phyloP scores from a whole-genome alignment of 2,797 vertebrate genomes.

The Melopsittacus undulatus region DNA sequence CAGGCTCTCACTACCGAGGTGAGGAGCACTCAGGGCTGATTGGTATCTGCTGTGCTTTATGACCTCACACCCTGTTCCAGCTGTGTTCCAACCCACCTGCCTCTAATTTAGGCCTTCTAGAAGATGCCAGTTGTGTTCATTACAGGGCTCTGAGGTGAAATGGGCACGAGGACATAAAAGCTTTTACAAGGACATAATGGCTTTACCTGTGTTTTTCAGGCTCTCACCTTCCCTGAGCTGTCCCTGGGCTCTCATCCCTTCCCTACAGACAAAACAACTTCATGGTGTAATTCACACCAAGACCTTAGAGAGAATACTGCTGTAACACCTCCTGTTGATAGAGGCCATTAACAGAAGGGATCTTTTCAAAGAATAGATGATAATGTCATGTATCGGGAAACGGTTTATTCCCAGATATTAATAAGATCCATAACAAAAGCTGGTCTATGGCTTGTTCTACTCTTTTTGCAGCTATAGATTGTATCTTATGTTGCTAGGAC shows the following conservation, averaged over 20 bases:
- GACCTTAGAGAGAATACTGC: neutral
- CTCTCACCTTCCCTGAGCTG: neutral
- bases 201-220: rapidly evolving
- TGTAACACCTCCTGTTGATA: neutral
- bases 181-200: neutral
- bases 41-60: neutral
- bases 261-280: neutral
- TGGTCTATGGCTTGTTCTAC: neutral
- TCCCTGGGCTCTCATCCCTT: neutral
- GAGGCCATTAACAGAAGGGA: neutral
- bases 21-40: neutral
- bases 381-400: neutral
- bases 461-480: neutral
- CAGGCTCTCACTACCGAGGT: rapidly evolving
- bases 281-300: neutral
- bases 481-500: neutral
- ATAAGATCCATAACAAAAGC: neutral
- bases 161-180: rapidly evolving
- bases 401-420: too few relatives aligned
- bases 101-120: neutral
- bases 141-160: neutral
- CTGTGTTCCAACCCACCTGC: neutral
- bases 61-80: neutral
- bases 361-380: neutral
- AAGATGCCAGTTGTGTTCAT: rapidly evolving